phyloP scores from a whole-genome alignment of 2,113 vertebrate genomes.

The Lichenostomus cassidix region DNA sequence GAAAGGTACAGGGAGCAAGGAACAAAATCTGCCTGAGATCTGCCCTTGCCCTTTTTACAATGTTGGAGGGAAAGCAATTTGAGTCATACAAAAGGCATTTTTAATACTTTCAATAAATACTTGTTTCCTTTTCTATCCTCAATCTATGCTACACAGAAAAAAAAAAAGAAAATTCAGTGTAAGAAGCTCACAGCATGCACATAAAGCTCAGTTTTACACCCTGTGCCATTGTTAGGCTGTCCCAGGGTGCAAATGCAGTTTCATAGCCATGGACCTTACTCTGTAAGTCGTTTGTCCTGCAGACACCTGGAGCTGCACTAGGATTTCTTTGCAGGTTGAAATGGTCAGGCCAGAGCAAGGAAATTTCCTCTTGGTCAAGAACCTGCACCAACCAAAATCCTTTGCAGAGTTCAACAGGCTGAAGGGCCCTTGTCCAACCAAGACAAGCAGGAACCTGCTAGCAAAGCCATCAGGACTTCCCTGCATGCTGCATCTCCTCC shows the following conservation, averaged over 20 bases:
- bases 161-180: not conserved
- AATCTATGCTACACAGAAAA: not conserved
- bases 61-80: not conserved
- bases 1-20: not conserved
- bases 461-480: not conserved
- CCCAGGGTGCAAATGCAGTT: not conserved
- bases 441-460: fast-evolving
- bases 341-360: not conserved
- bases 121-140: not conserved
- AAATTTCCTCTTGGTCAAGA: not conserved
- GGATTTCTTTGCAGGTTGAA: not conserved
- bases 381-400: not conserved
- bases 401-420: fast-evolving
- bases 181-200: not conserved
- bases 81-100: not conserved
- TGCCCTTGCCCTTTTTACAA: not conserved
- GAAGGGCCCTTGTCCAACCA: not conserved
- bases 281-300: not conserved
- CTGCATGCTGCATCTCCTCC: not conserved
- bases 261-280: fast-evolving
- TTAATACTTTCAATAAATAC: not conserved
- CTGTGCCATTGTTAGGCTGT: not conserved
- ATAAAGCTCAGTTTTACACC: not conserved
- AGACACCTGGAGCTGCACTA: not conserved
- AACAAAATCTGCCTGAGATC: not conserved